These are phyloP conservation scores for Nothobranchius kuhntae DNA, from an alignment of 2,113 vertebrate genomes.

Conservation along the genomic window DNA sequence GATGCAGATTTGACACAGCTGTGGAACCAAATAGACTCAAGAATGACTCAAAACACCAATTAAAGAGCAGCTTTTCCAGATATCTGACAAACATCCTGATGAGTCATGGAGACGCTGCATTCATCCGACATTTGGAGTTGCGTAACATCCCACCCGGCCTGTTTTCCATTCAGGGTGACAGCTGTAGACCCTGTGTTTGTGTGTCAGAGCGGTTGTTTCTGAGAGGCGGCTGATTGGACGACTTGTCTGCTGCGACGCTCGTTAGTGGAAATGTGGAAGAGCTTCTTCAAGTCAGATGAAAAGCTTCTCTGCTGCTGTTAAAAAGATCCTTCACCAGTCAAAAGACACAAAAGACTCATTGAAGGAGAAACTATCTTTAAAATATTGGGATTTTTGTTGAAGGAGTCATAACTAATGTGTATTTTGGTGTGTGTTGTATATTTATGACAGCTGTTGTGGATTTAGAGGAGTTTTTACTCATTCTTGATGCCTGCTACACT, in stretches of 20 bases:
- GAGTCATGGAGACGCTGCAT: conserved; percentile 3
- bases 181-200: conserved; percentile 34
- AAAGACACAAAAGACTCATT: conserved; percentile 18
- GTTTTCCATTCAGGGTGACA: conserved; percentile 4
- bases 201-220: conserved; percentile 56
- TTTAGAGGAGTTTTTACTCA: too few relatives aligned
- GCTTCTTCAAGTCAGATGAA: background rate
- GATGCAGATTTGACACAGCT: background rate
- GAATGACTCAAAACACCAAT: too few relatives aligned
- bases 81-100: too few relatives aligned
- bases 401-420: conserved; percentile 1
- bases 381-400: too few relatives aligned
- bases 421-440: background rate
- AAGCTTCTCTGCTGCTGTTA: conserved; percentile 2
- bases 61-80: too few relatives aligned
- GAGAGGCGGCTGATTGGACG: conserved; percentile 51
- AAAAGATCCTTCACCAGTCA: conserved; percentile 43
- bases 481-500: too few relatives aligned
- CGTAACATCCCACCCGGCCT: background rate
- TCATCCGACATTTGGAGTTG: background rate
- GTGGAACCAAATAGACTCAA: conserved; percentile 1
- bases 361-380: background rate
- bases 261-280: conserved; percentile 45
- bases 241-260: conserved; percentile 48
- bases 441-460: background rate